Conservation (phyloP, 2,888 invertebrate species). For the Leptinotarsa peninsularis region DNA sequence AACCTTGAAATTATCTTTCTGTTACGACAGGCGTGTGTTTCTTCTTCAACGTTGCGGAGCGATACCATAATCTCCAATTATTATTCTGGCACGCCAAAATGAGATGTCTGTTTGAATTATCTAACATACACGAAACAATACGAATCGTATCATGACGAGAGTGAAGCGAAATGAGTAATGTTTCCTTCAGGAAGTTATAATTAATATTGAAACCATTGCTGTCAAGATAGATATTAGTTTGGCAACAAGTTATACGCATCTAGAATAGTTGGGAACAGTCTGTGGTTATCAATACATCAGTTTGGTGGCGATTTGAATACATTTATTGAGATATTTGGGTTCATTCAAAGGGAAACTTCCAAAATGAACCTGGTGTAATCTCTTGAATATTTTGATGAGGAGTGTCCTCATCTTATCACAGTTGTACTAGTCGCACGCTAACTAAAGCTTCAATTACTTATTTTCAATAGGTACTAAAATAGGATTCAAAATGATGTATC, state of each 20-base stretch:
- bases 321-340: too few species aligned
- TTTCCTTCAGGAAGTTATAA: neutral
- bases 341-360: too few species aligned
- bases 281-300: neutral
- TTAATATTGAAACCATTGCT: neutral
- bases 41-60: neutral
- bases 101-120: neutral
- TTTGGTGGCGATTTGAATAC: too few species aligned
- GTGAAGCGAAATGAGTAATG: neutral
- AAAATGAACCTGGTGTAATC: too few species aligned
- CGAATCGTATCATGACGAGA: neutral
- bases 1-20: neutral
- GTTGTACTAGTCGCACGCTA: too few species aligned
- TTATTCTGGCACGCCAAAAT: neutral
- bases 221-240: neutral
- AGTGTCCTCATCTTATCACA: too few species aligned
- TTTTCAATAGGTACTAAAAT: too few species aligned
- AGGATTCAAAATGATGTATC: too few species aligned
- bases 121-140: neutral
- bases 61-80: slow-evolving; percentile 1
- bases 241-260: neutral
- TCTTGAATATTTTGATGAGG: too few species aligned
- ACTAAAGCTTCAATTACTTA: too few species aligned
- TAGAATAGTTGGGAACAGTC: neutral
- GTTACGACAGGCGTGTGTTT: neutral